Percentiles rank a stretch among this genome's conserved stretches.
Conservation (phyloP, 2,888 invertebrate genomes). For the Brassicogethes aeneus region DNA sequence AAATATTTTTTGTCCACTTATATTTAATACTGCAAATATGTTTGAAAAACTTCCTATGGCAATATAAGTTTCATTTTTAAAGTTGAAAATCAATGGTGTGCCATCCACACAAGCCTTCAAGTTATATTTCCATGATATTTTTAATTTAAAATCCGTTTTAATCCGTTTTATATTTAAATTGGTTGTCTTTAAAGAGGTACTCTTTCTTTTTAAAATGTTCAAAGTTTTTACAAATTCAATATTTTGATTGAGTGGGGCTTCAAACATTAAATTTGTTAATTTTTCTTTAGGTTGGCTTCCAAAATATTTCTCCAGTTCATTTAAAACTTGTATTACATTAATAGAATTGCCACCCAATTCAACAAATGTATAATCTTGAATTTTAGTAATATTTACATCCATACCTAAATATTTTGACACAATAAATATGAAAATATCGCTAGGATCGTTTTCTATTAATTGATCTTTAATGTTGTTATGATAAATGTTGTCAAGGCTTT, state of each 20-base stretch:
- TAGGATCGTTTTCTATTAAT: constrained; percentile 9
- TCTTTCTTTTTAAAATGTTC: constrained; percentile 1
- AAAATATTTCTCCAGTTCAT: constrained; percentile 33
- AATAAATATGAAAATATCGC: constrained; percentile 26
- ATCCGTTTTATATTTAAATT: constrained; percentile 19
- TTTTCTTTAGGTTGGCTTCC: constrained; percentile 23
- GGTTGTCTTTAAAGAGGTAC: constrained; percentile 12
- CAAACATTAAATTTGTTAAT: constrained; percentile 49
- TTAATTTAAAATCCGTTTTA: constrained; percentile 9
- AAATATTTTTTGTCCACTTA: constrained; percentile 45
- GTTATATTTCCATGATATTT: constrained; percentile 48
- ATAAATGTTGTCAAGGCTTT: constrained; percentile 41
- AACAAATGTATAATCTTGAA: constrained; percentile 42
- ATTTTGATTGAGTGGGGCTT: constrained; percentile 38
- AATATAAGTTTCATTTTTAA: constrained; percentile 32
- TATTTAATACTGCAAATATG: constrained; percentile 51
- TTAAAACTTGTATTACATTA: constrained; percentile 23
- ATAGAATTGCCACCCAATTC: constrained; percentile 65
- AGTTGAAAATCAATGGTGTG: constrained; percentile 51
- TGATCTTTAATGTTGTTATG: constrained; percentile 11
- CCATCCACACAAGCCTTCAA: constrained; percentile 78
- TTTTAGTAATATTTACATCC: constrained; percentile 5
- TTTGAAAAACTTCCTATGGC: constrained; percentile 70
- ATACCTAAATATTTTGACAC: constrained; percentile 11
- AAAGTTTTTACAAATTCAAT: constrained; percentile 27